Evolutionary conservation across 53 echinoderm and acorn worm genomes (phyloP), one percentile per base, ranked within the genome.

Genomic region (Stichopus horrens): DNA sequence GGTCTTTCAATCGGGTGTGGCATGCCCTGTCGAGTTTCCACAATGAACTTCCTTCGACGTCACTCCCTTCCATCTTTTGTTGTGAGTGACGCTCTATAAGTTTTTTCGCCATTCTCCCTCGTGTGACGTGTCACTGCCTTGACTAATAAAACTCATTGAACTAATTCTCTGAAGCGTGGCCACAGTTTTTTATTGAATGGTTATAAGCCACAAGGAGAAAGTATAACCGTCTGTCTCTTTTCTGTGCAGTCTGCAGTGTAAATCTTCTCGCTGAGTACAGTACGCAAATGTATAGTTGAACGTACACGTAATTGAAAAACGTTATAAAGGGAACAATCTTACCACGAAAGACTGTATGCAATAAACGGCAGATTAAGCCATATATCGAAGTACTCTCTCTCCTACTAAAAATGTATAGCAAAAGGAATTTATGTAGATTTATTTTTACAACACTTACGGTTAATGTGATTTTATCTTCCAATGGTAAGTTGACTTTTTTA

Each of bases 381-480:
- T 37, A 71, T 71, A 71, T 18, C 71, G 5, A 71, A 71, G 71
- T 71, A 20, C 71, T 71, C 18, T 71, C 18, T 71, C 19, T 18
- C 7, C 18, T 13, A n/a, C 8, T 9, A 4, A 71, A 71, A 16
- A 71, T 71, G 71, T 18, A 71, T 71, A 18, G 6, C 71, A 71
- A 71, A 16, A 18, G 71, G n/a, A 71, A 16, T 71, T 71, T 71
- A 71, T 71, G 6, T 18, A 71, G 14, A 4, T 71, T 71, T 71
- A 71, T 71, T 71, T 71, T 7, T 71, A 71, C 71, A 71, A n/a
- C 19, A 71, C 19, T 18, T 18, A 71, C 71, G 19, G 71, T 71
- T 71, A 13, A 71, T 71, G 71, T 71, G 18, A 71, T 71, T 71
- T 71, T 71, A 71, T 71, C 71, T 71, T 71, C 71, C 5, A 71